phyloP scores from a whole-genome alignment of 2,888 invertebrate genomes.

The Erebia epiphron region DNA sequence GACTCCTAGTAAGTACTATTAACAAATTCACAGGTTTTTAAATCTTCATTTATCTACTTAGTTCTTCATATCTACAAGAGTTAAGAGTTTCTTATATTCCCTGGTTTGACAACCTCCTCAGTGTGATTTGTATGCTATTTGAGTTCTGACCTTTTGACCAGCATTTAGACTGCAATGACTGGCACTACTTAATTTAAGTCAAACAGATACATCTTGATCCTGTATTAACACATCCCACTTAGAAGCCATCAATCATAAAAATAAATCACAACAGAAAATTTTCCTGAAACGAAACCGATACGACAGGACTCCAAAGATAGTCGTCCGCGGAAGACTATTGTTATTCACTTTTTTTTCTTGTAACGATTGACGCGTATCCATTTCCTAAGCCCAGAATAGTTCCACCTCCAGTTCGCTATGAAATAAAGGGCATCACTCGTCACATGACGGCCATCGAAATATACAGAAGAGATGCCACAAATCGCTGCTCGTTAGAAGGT shows the following conservation, averaged over 20 bases:
- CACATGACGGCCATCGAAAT: constrained; percentile 67
- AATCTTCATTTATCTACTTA: too few species aligned
- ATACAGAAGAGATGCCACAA: constrained; percentile 71
- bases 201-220: neutral
- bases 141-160: too few species aligned
- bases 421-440: constrained; percentile 79
- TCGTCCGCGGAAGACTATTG: constrained; percentile 68
- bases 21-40: neutral
- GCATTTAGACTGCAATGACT: too few species aligned
- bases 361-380: constrained; percentile 79
- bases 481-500: constrained; percentile 78
- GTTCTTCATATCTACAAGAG: too few species aligned
- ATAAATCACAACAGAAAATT: constrained; percentile 15
- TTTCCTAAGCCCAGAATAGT: constrained; percentile 76
- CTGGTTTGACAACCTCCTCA: too few species aligned
- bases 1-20: neutral
- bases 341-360: constrained; percentile 61
- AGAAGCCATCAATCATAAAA: constrained; percentile 22
- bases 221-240: neutral
- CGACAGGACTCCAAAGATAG: constrained; percentile 62
- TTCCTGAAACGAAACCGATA: constrained; percentile 58
- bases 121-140: too few species aligned
- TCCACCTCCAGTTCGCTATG: constrained; percentile 59
- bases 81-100: too few species aligned
- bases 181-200: too few species aligned